Base-by-base conservation (phyloP, 1,140 invertebrate species). In the Linepithema humile region DNA sequence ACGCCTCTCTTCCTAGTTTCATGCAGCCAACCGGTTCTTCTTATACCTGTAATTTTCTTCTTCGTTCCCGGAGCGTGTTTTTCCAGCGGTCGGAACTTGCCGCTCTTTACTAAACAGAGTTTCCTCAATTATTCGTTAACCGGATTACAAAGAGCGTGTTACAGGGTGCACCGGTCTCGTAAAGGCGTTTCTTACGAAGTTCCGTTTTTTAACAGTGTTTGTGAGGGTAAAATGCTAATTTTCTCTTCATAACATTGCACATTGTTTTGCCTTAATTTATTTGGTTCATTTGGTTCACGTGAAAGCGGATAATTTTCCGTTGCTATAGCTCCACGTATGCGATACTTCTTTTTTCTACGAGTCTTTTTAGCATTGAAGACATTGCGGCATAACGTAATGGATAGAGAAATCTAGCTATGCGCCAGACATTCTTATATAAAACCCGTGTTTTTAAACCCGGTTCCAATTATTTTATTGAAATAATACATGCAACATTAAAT, bases 61-160 rank as follows among this genome's bases (percentile, higher is more conserved):
- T 53, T 70, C 45, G 6, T 40, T 78, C 35, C n/a, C 17, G 23
- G 10, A 70, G 17, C 62, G 23, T 70, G 64, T 80, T 80, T 78
- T 70, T 23, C 32, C 26, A 69, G 23, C 48, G 64, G 35, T 67
- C 48, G 35, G 64, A 67, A 69, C 35, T 69, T 40, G 23, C 35
- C 64, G 38, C 55, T 23, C 48, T 69, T 69, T 57, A 55, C 35
- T 80, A 69, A 70, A 80, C 35, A 55, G 48, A 80, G 48, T 80
- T 80, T 32, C 64, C 64, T 70, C 75, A 80, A 80, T 80, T 80
- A 80, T 80, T 80, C 26, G 64, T 80, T 80, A 80, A 80, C 50
- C 32, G 64, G 35, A 80, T 80, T 80, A 80, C 23, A 55, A 80
- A 80, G 48, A 55, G 48, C 35, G 23, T 43, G 48, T 55, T 70